Evolutionary conservation across 2,888 invertebrate genomes (phyloP), one percentile per base, ranked within the genome.

Genomic region (Amiota minor): DNA sequence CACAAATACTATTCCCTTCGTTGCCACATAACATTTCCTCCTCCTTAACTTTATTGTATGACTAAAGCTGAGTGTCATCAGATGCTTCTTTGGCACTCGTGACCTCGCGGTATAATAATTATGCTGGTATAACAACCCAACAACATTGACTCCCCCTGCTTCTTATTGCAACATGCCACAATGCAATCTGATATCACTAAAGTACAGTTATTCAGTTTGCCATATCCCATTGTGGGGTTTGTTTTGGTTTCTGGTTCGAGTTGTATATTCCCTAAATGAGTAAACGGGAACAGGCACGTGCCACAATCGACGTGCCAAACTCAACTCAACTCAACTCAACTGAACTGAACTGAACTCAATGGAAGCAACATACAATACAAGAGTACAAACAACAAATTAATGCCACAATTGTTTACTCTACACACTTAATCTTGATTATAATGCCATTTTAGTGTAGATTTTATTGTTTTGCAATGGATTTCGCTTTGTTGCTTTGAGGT

Each of bases 351-450:
- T 20, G 10, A 56, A 56, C 16, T 16, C 59, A 59, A 20, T 59
- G 53, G 53, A 12, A 50, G 12, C 53, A 50, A 50, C 53, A 50
- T 2, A 1, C 1, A 50, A 1, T 14, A 50, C 50, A 50, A 50
- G 0, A 35, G 35, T 4, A 35, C 35, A 35, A 16, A 16, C 18
- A 59, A 59, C 59, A 59, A 59, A 59, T 20, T 20, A 59, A 16
- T 59, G 59, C 59, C 18, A 59, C n/a, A n/a, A 59, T 59, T 59
- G 59, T 59, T 59, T 59, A 59, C 59, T 59, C 59, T 16, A 20
- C n/a, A 16, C 59, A 59, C 59, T 59, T 16, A 59, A 59, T 59
- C 59, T 59, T 59, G 59, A 59, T 59, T 59, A 59, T 20, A 18
- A n/a, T 59, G 59, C 10, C 20, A 59, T n/a, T 18, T 59, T 59